These are phyloP conservation scores for Gnathochromis pfefferi DNA, from an alignment of 2,113 vertebrate genomes.

Conservation along the genomic window DNA sequence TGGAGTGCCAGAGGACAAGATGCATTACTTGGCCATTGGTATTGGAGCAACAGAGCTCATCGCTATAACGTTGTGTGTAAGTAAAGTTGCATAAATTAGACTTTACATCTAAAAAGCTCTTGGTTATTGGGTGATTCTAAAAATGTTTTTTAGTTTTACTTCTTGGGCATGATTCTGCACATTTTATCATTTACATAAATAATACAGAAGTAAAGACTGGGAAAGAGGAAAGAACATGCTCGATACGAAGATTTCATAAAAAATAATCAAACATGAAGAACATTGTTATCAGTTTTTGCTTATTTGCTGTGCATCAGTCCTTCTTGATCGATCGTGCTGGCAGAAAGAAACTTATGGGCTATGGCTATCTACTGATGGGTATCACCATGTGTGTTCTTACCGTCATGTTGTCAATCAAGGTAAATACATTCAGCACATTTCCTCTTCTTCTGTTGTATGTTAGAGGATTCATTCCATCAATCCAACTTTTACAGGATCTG, in stretches of 20 bases:
- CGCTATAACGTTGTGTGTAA: slow-evolving; percentile 50
- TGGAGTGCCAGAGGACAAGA: slow-evolving; percentile 48
- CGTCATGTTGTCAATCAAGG: slow-evolving; percentile 64
- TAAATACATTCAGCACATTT: slow-evolving; percentile 15
- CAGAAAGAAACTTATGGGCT: slow-evolving; percentile 70
- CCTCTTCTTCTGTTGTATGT: neutral
- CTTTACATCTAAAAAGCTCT: neutral
- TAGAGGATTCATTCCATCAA: neutral
- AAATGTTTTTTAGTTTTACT: neutral
- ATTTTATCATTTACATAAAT: neutral
- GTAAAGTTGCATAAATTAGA: neutral
- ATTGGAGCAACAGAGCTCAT: slow-evolving; percentile 58
- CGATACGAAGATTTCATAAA: neutral
- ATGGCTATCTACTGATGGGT: slow-evolving; percentile 75
- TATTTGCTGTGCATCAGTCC: slow-evolving; percentile 45
- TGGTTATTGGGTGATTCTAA: neutral
- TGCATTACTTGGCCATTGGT: slow-evolving; percentile 57
- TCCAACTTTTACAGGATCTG: slow-evolving; percentile 46
- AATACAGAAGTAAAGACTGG: neutral
- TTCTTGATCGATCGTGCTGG: slow-evolving; percentile 69
- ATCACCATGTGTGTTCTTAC: slow-evolving; percentile 63
- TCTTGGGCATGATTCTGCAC: neutral
- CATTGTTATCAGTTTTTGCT: neutral
- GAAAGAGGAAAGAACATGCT: neutral
- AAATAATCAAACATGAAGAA: neutral